Evolutionary conservation across 2,888 invertebrate species (phyloP).

Genomic region (Dexiosoma caninum): DNA sequence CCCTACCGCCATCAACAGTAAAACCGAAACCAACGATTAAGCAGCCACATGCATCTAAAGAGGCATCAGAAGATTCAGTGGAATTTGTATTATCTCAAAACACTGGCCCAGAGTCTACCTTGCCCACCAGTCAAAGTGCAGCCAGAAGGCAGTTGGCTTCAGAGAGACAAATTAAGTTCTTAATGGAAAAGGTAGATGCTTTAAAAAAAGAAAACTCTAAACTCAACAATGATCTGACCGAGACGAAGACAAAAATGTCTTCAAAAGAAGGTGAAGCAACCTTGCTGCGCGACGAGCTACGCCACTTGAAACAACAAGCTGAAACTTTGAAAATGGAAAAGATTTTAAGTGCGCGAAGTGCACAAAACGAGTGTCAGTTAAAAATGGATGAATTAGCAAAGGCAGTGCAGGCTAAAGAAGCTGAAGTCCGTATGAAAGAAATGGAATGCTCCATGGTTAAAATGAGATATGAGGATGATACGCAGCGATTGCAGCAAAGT

Average conservation of each 20-base stretch:
- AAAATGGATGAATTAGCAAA: slow-evolving; percentile 72
- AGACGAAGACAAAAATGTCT: slow-evolving; percentile 69
- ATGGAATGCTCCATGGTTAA: slow-evolving; percentile 71
- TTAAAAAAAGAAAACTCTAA: slow-evolving; percentile 73
- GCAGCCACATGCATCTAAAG: neutral
- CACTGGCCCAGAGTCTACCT: slow-evolving; percentile 21
- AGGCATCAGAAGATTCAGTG: slow-evolving; percentile 29
- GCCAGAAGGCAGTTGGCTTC: slow-evolving; percentile 70
- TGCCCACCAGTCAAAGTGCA: slow-evolving; percentile 57
- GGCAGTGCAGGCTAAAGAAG: slow-evolving; percentile 70
- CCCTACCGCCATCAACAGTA: neutral
- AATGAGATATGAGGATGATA: slow-evolving; percentile 69
- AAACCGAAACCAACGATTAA: neutral
- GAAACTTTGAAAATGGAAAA: slow-evolving; percentile 73
- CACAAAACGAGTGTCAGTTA: slow-evolving; percentile 68
- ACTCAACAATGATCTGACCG: slow-evolving; percentile 69
- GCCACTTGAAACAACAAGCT: slow-evolving; percentile 73
- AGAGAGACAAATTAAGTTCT: slow-evolving; percentile 73
- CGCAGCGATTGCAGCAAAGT: slow-evolving; percentile 64
- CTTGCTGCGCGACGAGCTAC: slow-evolving; percentile 73
- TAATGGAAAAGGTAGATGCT: slow-evolving; percentile 73
- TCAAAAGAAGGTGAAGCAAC: slow-evolving; percentile 73
- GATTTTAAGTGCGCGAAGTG: slow-evolving; percentile 69
- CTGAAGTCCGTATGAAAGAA: slow-evolving; percentile 70
- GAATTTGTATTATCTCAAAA: slow-evolving; percentile 40